Percentiles rank a stretch among this genome's conserved stretches.
Evolutionary conservation across 2,888 invertebrate genomes (phyloP).

Genomic region (Anthophora plumipes): DNA sequence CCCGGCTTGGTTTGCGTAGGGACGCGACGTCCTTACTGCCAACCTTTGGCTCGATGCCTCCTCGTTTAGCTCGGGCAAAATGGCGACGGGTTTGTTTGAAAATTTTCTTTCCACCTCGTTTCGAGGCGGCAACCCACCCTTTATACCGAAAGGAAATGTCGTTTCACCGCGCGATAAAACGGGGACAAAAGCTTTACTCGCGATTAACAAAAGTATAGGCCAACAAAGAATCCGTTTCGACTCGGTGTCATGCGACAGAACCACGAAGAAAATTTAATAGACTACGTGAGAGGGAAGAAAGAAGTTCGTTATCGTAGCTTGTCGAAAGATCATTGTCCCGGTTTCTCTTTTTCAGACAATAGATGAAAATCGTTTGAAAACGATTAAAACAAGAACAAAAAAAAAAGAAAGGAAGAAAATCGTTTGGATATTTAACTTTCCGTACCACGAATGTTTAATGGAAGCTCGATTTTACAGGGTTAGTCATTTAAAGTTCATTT

Average conservation of each 20-base stretch:
- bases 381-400: too few relatives aligned
- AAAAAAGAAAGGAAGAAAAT: too few relatives aligned
- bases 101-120: constrained; percentile 57
- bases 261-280: not conserved
- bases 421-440: not conserved
- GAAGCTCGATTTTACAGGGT: not conserved
- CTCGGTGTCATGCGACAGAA: not conserved
- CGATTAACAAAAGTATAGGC: constrained; percentile 32
- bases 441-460: not conserved
- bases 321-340: constrained; percentile 22
- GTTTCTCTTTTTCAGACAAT: not conserved
- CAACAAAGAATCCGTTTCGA: constrained; percentile 25
- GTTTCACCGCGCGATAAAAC: constrained; percentile 47
- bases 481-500: not conserved
- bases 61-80: constrained; percentile 47
- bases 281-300: constrained; percentile 1
- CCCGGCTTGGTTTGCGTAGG: constrained; percentile 40
- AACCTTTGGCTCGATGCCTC: constrained; percentile 58
- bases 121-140: not conserved
- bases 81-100: constrained; percentile 41
- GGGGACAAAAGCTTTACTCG: constrained; percentile 29
- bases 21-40: constrained; percentile 55
- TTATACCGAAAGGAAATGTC: constrained; percentile 8
- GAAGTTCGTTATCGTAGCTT: constrained; percentile 22
- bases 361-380: not conserved